Evolutionary conservation across 1,140 invertebrate genomes (phyloP).

Genomic region (Acromyrmex echinatior): DNA sequence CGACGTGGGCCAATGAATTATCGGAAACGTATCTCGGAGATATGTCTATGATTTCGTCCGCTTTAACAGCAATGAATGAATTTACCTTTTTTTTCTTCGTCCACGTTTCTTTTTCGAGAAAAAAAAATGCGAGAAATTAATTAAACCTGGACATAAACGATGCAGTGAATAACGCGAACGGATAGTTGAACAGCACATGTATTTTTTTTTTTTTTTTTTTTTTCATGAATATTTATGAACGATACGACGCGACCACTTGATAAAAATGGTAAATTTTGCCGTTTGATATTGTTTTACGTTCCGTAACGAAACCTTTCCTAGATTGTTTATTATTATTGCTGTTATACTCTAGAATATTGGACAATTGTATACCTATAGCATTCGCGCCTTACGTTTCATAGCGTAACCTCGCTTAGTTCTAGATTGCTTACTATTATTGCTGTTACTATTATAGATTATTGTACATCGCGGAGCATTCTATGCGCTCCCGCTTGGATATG

Average conservation of each 20-base stretch:
- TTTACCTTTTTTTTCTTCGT: slow-evolving; percentile 61
- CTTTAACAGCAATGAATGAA: slow-evolving; percentile 69
- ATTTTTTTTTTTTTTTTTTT: not conserved
- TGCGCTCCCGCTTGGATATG: slow-evolving; percentile 18
- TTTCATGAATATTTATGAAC: slow-evolving; percentile 39
- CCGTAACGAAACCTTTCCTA: not conserved
- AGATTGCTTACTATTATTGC: not conserved
- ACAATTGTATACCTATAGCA: too few species aligned
- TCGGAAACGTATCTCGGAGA: slow-evolving; percentile 54
- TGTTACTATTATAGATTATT: not conserved
- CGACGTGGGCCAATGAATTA: slow-evolving; percentile 67
- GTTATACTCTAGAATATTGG: not conserved
- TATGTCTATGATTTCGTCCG: slow-evolving; percentile 58
- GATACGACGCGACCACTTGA: slow-evolving; percentile 6
- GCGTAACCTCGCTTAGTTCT: not conserved
- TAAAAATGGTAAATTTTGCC: not conserved
- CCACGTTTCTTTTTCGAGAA: slow-evolving; percentile 14
- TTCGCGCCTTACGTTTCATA: too few species aligned
- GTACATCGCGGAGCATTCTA: not conserved
- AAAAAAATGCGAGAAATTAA: slow-evolving; percentile 62
- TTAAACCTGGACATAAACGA: slow-evolving; percentile 57
- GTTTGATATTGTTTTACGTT: slow-evolving; percentile 19
- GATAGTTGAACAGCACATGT: not conserved
- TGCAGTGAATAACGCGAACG: not conserved
- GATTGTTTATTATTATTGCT: not conserved